These are phyloP conservation scores for Pangasianodon hypophthalmus DNA, from an alignment of 2,113 vertebrate species.

Conservation along the genomic window DNA sequence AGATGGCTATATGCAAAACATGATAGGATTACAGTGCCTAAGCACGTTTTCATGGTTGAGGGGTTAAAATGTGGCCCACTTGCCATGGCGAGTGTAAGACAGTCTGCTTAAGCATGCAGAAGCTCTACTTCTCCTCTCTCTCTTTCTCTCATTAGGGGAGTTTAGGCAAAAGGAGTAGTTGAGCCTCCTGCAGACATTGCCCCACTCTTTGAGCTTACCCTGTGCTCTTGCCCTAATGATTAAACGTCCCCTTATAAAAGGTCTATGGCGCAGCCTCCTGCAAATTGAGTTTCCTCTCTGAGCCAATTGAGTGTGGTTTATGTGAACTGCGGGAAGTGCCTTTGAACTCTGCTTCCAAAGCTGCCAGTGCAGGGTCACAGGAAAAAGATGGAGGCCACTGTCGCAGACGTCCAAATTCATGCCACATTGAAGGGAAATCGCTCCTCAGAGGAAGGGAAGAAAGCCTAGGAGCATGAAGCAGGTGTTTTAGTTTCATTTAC, in stretches of 20 bases:
- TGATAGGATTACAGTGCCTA: constrained; percentile 82
- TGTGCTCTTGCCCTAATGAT: constrained; percentile 79
- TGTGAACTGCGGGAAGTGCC: constrained; percentile 74
- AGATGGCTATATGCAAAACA: constrained; percentile 76
- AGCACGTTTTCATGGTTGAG: constrained; percentile 76
- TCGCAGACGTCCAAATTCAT: constrained; percentile 69
- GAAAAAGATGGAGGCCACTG: constrained; percentile 66
- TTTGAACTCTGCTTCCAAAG: constrained; percentile 75
- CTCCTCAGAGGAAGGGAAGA: constrained; percentile 36
- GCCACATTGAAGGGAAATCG: constrained; percentile 65
- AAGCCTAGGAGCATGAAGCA: constrained; percentile 60
- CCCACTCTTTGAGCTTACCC: constrained; percentile 73
- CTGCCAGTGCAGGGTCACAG: constrained; percentile 64
- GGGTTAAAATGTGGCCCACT: constrained; percentile 71
- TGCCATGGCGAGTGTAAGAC: constrained; percentile 70
- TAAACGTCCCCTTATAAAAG: constrained; percentile 83
- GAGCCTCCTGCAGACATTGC: constrained; percentile 71
- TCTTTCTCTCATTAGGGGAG: constrained; percentile 52
- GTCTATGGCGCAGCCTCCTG: constrained; percentile 74
- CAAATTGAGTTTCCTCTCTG: constrained; percentile 79
- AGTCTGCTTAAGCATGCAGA: constrained; percentile 73
- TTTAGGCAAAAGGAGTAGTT: constrained; percentile 65
- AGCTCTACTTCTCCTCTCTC: constrained; percentile 64
- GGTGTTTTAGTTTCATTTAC: constrained; percentile 70
- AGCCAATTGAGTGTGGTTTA: constrained; percentile 80